phyloP scores from a whole-genome alignment of 2,888 invertebrate genomes.

The Deroplatys truncata region DNA sequence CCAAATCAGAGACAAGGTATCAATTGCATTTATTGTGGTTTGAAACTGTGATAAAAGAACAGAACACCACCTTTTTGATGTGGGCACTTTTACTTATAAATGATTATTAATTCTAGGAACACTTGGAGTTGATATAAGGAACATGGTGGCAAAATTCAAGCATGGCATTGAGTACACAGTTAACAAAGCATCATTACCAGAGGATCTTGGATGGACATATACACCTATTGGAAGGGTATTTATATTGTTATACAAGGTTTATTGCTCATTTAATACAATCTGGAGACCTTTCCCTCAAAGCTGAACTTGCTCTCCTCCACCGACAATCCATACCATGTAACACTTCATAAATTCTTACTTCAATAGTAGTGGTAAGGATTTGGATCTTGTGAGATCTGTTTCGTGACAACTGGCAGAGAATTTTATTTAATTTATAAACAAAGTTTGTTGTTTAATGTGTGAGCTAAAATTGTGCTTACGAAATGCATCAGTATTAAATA shows the following conservation, averaged over 20 bases:
- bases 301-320: too few relatives aligned
- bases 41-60: background rate
- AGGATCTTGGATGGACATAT: constrained; percentile 65
- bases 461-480: too few relatives aligned
- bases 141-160: constrained; percentile 60
- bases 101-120: constrained; percentile 51
- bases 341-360: too few relatives aligned
- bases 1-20: constrained; percentile 52
- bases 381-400: too few relatives aligned
- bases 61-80: background rate
- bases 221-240: constrained; percentile 67
- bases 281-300: too few relatives aligned
- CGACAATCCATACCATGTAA: too few relatives aligned
- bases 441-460: too few relatives aligned
- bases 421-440: too few relatives aligned
- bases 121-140: constrained; percentile 58
- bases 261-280: background rate
- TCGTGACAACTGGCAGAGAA: too few relatives aligned
- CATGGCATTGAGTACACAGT: constrained; percentile 68
- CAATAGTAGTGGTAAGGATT: too few relatives aligned
- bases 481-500: too few relatives aligned
- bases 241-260: constrained; percentile 22
- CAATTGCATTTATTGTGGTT: background rate
- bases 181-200: constrained; percentile 58
- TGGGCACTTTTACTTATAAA: background rate